Conservation (phyloP, 2,797 vertebrate genomes). For the Poliocrania exsul region DNA sequence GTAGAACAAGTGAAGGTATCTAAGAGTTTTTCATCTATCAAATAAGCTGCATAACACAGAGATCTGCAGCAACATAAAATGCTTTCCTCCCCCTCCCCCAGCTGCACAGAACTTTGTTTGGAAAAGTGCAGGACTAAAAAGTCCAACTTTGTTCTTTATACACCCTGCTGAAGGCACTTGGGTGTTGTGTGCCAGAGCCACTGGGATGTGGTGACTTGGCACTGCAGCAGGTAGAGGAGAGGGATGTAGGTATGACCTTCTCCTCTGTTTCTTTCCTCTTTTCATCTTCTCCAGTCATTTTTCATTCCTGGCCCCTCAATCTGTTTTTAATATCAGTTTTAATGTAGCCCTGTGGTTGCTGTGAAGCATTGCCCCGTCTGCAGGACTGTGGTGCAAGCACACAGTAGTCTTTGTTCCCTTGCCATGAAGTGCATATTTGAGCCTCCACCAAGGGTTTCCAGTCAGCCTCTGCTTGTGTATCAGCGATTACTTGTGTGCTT, state of each 20-base stretch:
- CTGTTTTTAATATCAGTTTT: neutral
- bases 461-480: neutral
- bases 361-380: slow-evolving; percentile 21
- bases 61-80: neutral
- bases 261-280: neutral
- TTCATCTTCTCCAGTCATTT: neutral
- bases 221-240: neutral
- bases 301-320: neutral
- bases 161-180: accelerated
- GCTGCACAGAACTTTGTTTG: neutral
- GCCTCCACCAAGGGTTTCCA: neutral
- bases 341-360: neutral
- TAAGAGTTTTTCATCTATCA: neutral
- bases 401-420: slow-evolving; percentile 34
- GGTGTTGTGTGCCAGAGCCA: neutral
- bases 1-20: neutral
- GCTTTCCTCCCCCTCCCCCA: neutral
- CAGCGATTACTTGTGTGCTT: neutral
- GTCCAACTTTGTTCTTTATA: neutral
- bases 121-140: neutral
- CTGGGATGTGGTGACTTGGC: neutral
- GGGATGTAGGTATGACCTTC: neutral
- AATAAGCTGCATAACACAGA: neutral
- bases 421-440: neutral
- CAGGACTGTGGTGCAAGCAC: neutral